Percentiles rank a stretch among this genome's conserved stretches.
Evolutionary conservation across 2,113 vertebrate species (phyloP).

Genomic region (Petroica traversi): DNA sequence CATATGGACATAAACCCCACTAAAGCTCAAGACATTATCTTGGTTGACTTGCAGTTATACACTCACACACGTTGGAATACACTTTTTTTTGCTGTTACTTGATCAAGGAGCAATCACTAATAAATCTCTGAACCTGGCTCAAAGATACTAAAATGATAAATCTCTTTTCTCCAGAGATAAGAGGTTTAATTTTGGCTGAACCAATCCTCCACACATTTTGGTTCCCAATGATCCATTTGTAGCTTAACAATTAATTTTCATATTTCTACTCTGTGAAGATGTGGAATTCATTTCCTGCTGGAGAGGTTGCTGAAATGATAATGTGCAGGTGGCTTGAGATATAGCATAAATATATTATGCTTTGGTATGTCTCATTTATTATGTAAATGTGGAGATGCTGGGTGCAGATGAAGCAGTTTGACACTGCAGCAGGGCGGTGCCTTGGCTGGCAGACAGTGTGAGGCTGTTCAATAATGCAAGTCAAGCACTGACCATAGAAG

Average conservation of each 20-base stretch:
- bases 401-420: slow-evolving; percentile 6
- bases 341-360: slow-evolving; percentile 65
- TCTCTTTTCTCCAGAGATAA: neutral
- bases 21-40: neutral
- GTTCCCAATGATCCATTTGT: slow-evolving; percentile 28
- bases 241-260: slow-evolving; percentile 49
- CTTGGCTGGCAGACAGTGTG: neutral
- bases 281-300: slow-evolving; percentile 55
- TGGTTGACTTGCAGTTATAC: neutral
- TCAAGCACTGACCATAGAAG: neutral
- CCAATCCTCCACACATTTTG: neutral
- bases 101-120: neutral
- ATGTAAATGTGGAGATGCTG: slow-evolving; percentile 17
- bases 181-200: slow-evolving; percentile 17
- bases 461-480: slow-evolving; percentile 35
- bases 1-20: too few species aligned
- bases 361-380: slow-evolving; percentile 59
- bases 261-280: slow-evolving; percentile 14
- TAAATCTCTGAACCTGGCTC: neutral
- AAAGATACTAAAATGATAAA: neutral
- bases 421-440: neutral
- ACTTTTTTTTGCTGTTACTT: neutral
- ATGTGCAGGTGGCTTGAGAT: slow-evolving; percentile 45
- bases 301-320: slow-evolving; percentile 52
- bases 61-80: neutral